Evolutionary conservation across 2,797 vertebrate genomes (phyloP).

Genomic region (Morelia viridis): DNA sequence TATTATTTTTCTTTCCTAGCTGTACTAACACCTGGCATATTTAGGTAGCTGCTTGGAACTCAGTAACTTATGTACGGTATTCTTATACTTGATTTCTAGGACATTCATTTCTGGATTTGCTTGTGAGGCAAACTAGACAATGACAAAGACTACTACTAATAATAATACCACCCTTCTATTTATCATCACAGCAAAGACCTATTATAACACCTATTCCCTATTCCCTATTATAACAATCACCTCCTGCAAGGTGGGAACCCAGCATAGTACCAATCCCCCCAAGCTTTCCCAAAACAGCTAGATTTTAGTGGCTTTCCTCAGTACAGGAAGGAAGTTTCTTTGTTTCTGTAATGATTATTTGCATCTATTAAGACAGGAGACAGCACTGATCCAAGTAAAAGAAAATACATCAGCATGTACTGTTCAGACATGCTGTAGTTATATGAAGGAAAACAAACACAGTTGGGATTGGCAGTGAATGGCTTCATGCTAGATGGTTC

Average conservation of each 20-base stretch:
- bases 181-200: too few relatives aligned
- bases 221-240: too few relatives aligned
- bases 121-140: background rate
- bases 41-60: background rate
- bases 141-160: too few relatives aligned
- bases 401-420: background rate
- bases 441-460: background rate
- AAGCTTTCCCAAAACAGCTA: too few relatives aligned
- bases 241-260: too few relatives aligned
- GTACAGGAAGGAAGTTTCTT: background rate
- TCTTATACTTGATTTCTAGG: background rate
- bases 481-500: background rate
- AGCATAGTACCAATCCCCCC: too few relatives aligned
- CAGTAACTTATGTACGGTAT: too few relatives aligned
- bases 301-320: background rate
- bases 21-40: background rate
- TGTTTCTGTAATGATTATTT: background rate
- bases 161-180: too few relatives aligned
- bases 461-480: background rate
- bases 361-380: background rate
- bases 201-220: too few relatives aligned
- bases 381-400: background rate
- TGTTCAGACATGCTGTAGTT: background rate
- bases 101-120: background rate
- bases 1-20: background rate